Evolutionary conservation across 2,888 invertebrate genomes (phyloP).

Genomic region (Stenodema calcarata): DNA sequence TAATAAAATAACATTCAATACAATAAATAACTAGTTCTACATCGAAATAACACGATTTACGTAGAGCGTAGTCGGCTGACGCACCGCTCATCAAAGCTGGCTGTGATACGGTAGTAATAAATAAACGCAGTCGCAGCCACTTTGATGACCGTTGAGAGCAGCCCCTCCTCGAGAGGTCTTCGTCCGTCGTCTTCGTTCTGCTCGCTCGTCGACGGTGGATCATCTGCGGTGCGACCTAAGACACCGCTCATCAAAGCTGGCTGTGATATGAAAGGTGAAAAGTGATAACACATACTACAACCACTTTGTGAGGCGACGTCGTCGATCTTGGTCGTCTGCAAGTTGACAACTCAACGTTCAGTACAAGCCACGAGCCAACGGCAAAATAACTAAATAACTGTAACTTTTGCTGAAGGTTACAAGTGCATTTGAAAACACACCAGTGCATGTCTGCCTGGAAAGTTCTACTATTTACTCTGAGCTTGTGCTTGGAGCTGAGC

Average conservation of each 20-base stretch:
- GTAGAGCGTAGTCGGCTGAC: slow-evolving; percentile 8
- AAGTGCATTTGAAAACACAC: no score
- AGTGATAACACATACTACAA: slow-evolving; percentile 75
- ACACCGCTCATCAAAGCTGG: slow-evolving; percentile 95
- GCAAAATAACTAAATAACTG: no score
- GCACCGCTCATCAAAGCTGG: slow-evolving; percentile 92
- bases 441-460: no score
- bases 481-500: no score
- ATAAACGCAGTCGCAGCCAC: slow-evolving; percentile 79
- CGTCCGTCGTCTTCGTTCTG: not conserved
- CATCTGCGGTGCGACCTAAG: not conserved
- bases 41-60: no score
- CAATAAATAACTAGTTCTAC: no score
- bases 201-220: not conserved
- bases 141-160: slow-evolving; percentile 74
- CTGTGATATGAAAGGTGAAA: slow-evolving; percentile 81
- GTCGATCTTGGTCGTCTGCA: not conserved
- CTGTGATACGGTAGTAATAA: slow-evolving; percentile 86
- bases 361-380: not conserved
- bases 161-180: not conserved
- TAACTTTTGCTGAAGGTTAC: no score
- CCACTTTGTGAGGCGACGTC: slow-evolving; percentile 80
- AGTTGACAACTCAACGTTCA: not conserved
- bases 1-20: no score
- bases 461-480: no score